phyloP scores from a whole-genome alignment of 2,113 vertebrate genomes.

The Beaufortia kweichowensis region DNA sequence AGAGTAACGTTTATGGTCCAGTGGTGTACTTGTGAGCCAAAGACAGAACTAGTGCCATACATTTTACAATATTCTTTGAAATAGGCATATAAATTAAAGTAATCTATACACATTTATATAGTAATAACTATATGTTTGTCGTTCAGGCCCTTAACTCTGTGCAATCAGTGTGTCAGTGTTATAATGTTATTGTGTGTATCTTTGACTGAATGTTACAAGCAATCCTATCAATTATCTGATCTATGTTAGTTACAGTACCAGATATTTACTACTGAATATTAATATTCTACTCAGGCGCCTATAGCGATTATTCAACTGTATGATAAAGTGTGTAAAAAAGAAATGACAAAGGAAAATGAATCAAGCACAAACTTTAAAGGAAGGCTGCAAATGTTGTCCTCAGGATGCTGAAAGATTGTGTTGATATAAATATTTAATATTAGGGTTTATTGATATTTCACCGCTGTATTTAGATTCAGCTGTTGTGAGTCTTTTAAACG shows the following conservation, averaged over 20 bases:
- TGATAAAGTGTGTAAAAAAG: slow-evolving; percentile 56
- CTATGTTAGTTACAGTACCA: slow-evolving; percentile 8
- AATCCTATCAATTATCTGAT: slow-evolving; percentile 40
- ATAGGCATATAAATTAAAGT: slow-evolving; percentile 54
- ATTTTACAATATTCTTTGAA: slow-evolving; percentile 55
- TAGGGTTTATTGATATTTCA: slow-evolving; percentile 22
- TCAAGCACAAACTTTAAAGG: slow-evolving; percentile 42
- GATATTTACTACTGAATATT: slow-evolving; percentile 33
- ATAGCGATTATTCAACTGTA: slow-evolving; percentile 10
- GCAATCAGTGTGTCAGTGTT: slow-evolving; percentile 63
- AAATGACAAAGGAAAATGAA: neutral
- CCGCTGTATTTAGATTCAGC: slow-evolving; percentile 35
- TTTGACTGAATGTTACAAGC: slow-evolving; percentile 69
- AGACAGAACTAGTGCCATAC: slow-evolving; percentile 67
- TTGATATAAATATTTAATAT: slow-evolving; percentile 23
- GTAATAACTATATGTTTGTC: slow-evolving; percentile 43
- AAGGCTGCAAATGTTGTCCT: neutral
- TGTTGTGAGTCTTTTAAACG: slow-evolving; percentile 60
- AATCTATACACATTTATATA: slow-evolving; percentile 39
- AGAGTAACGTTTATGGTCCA: slow-evolving; percentile 52
- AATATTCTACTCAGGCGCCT: slow-evolving; percentile 38
- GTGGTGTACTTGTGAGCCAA: slow-evolving; percentile 74
- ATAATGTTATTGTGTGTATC: slow-evolving; percentile 53
- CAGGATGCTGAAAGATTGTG: slow-evolving; percentile 32
- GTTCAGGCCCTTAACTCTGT: slow-evolving; percentile 63